A percentile compares a stretch with the other conserved stretches of the same genome.
phyloP scores from a whole-genome alignment of 2,797 vertebrate genomes.

The Emydoidea blandingii region DNA sequence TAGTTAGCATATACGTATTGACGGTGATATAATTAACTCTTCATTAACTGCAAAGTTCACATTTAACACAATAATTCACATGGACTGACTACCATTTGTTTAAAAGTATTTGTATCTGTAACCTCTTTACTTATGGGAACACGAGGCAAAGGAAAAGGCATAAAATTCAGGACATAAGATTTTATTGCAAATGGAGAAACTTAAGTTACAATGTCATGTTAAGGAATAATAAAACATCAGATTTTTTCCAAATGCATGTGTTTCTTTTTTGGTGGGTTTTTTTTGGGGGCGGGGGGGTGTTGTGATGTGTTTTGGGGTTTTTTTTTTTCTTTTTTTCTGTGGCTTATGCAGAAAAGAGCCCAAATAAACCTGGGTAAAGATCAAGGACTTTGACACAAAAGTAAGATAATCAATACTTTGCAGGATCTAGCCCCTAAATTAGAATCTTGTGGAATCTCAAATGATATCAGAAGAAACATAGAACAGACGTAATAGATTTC shows the following conservation, averaged over 20 bases:
- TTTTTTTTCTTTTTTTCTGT: not conserved
- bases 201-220: not conserved
- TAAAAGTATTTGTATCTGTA: not conserved
- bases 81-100: not conserved
- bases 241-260: not conserved
- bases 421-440: constrained; percentile 10
- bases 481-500: not conserved
- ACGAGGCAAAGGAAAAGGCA: constrained; percentile 17
- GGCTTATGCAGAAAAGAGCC: not conserved
- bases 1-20: constrained; percentile 1
- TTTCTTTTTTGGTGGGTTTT: not conserved
- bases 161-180: not conserved
- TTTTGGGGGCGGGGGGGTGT: accelerated
- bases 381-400: not conserved
- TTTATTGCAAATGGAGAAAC: not conserved
- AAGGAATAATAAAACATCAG: not conserved
- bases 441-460: not conserved
- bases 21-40: not conserved
- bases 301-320: not conserved
- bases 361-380: not conserved
- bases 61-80: constrained; percentile 25
- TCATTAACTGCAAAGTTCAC: not conserved
- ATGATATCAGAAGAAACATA: not conserved
- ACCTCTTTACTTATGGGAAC: not conserved
- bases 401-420: not conserved